Evolutionary conservation across 2,113 vertebrate genomes (phyloP).

Genomic region (Calyptomena viridis): DNA sequence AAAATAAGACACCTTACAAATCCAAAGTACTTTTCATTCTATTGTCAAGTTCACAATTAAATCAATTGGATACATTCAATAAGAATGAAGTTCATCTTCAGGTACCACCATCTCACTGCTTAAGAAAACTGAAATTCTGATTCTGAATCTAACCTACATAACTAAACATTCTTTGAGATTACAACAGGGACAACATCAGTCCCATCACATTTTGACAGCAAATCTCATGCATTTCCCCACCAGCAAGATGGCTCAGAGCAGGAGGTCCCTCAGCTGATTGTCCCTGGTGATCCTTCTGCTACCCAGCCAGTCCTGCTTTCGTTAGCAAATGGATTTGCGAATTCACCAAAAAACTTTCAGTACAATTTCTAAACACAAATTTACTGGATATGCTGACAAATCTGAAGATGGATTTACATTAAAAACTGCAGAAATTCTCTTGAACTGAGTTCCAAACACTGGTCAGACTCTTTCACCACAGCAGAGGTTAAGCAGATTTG

Average conservation of each 20-base stretch:
- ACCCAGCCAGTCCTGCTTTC: background rate
- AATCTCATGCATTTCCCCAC: background rate
- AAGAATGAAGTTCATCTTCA: background rate
- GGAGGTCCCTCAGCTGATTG: background rate
- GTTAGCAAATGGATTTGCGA: background rate
- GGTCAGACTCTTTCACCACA: background rate
- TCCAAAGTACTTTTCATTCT: background rate
- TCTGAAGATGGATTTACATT: no score
- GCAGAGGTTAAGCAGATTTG: background rate
- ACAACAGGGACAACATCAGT: background rate
- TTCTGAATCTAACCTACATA: background rate
- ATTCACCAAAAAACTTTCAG: background rate
- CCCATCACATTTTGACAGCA: conserved; percentile 16
- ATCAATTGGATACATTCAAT: background rate
- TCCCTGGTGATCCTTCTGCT: background rate
- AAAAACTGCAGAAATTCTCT: background rate
- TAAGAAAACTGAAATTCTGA: background rate
- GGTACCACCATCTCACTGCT: background rate
- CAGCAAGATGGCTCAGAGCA: background rate
- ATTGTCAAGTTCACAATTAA: background rate
- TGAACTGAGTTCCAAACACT: background rate
- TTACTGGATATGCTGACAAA: background rate
- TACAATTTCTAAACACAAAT: background rate
- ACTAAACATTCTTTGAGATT: background rate
- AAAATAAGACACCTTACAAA: background rate